Base-by-base conservation (phyloP, 2,113 vertebrate species). In the Bambusicola thoracicus region DNA sequence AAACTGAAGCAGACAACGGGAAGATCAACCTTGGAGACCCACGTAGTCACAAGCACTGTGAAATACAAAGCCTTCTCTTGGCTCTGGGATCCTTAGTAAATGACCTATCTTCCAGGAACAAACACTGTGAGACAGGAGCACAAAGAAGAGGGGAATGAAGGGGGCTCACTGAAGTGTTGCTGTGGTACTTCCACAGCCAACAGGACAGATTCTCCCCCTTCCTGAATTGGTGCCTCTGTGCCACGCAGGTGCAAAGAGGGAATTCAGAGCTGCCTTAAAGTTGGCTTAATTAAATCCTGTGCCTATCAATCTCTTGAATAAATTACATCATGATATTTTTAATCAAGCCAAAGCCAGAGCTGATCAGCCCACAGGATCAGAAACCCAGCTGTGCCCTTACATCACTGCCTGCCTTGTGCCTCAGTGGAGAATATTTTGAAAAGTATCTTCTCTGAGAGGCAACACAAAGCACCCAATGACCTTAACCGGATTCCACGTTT, bases 1-100 rank as follows among this genome's bases (percentile, higher is more conserved):
- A 89, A 92, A 92, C 12, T 70, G 84, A 92, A 68, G 59, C 51
- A 93, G 89, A 78, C 46, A 89, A 68, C 61, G 84, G 34, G 86
- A 80, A 87, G 77, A 90, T 48, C 30, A 83, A 44, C 56, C 68
- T 61, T 85, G 72, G 73, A 75, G 61, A 89, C 63, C n/a, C 82
- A 78, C 43, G 91, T 93, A 81, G 0, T 32, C 3, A 0, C n/a
- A n/a, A 46, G 25, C 10, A 41, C 59, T 74, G 77, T 27, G 15
- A 27, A 48, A 34, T 8, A 10, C 1, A 1, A 21, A 68, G 55
- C 59, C 38, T 20, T 78, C 16, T 32, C 68, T 72, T 12, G 30
- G 65, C 41, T 85, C 48, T 2, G 0, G 38, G n/a, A 30, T 81
- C 55, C 41, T n/a, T 43, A 4, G 6, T 34, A 36, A 72, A 67